Conservation (phyloP, 2,888 invertebrate genomes). For the Ceraclea dissimilis region DNA sequence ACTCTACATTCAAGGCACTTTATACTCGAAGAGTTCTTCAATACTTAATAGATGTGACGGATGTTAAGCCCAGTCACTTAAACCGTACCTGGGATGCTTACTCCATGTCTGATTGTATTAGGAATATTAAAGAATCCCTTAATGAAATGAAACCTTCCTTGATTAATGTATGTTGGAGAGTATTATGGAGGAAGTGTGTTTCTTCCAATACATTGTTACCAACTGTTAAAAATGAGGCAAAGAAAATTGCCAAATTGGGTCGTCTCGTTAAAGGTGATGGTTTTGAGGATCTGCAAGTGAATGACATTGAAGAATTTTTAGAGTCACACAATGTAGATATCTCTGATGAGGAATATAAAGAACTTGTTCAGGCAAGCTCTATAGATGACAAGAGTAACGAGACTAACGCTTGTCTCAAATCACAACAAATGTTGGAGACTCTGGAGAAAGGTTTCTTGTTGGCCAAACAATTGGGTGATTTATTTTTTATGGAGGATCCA, state of each 20-base stretch:
- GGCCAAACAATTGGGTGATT: conserved; percentile 1
- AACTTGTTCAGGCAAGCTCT: background rate
- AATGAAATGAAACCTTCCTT: conserved; percentile 9
- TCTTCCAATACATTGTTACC: conserved; percentile 1
- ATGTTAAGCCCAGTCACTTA: background rate
- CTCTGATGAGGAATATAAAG: conserved; percentile 3
- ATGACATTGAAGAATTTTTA: conserved; percentile 9
- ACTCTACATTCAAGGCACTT: conserved; percentile 15
- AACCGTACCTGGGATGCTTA: conserved; percentile 10
- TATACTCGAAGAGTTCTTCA: conserved; percentile 5
- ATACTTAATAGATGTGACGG: conserved; percentile 3
- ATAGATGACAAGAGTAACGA: conserved; percentile 4
- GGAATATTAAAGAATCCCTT: conserved; percentile 7
- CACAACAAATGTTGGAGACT: conserved; percentile 12
- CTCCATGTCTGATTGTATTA: conserved; percentile 8
- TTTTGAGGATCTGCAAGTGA: conserved; percentile 8
- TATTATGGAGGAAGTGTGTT: conserved; percentile 7
- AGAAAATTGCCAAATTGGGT: conserved; percentile 9
- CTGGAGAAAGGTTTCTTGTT: conserved; percentile 8
- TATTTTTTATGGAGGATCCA: conserved; percentile 9
- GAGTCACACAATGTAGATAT: conserved; percentile 9
- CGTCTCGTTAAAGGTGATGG: conserved; percentile 7
- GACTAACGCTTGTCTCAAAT: conserved; percentile 5
- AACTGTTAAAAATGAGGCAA: conserved; percentile 8
- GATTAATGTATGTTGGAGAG: conserved; percentile 12